These are phyloP conservation scores for Dryadula phaetusa DNA, from an alignment of 2,888 invertebrate species.

Conservation along the genomic window DNA sequence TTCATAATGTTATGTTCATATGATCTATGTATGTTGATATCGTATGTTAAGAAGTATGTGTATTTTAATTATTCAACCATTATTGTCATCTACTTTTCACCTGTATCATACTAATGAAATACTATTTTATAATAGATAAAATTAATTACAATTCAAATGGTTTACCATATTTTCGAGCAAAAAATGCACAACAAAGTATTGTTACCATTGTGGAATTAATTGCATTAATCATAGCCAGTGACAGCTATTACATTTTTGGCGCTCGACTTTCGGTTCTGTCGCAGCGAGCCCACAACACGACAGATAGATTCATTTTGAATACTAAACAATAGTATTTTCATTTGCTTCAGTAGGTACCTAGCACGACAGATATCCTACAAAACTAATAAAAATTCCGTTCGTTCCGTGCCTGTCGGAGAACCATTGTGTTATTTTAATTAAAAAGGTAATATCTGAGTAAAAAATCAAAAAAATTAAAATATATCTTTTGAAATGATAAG, in stretches of 20 bases:
- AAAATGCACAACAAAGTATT: conserved; percentile 65
- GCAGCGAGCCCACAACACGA: conserved; percentile 57
- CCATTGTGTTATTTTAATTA: conserved; percentile 5
- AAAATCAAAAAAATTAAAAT: no score
- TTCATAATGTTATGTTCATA: no score
- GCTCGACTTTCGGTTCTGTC: conserved; percentile 77
- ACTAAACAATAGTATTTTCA: conserved; percentile 61
- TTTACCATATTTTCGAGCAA: conserved; percentile 47
- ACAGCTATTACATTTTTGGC: conserved; percentile 85
- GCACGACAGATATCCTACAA: conserved; percentile 26
- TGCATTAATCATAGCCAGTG: conserved; percentile 81
- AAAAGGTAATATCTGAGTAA: background rate
- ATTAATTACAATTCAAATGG: background rate
- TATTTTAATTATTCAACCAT: no score
- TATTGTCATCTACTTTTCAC: no score
- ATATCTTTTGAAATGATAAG: no score
- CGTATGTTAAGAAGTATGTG: no score
- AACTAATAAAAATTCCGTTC: conserved; percentile 14
- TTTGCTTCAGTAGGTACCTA: conserved; percentile 27
- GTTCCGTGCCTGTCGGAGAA: conserved; percentile 4
- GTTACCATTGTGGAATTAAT: conserved; percentile 80
- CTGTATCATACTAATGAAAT: background rate
- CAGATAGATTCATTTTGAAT: conserved; percentile 63
- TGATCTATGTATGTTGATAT: no score
- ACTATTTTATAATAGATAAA: background rate